Conservation (phyloP, 1,140 invertebrate genomes). For the Anoplolepis gracilipes region DNA sequence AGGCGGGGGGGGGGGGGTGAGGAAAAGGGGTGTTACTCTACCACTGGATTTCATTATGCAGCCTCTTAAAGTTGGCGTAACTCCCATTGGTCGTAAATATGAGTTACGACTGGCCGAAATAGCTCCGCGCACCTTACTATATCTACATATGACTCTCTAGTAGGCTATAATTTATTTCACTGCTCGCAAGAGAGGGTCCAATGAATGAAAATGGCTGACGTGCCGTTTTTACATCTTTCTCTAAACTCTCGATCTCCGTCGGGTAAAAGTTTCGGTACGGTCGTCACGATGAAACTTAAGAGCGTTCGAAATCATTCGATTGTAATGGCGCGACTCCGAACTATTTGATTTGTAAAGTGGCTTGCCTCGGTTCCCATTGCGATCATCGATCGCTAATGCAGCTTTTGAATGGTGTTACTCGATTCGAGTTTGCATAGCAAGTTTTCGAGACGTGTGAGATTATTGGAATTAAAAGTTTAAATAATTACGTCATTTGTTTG, state of each 20-base stretch:
- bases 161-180: slow-evolving; percentile 78
- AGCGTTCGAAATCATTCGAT: slow-evolving; percentile 18
- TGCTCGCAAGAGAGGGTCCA: slow-evolving; percentile 67
- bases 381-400: slow-evolving; percentile 20
- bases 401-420: slow-evolving; percentile 22
- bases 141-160: slow-evolving; percentile 69
- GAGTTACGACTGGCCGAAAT: slow-evolving; percentile 82
- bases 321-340: background rate
- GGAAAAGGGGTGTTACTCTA: slow-evolving; percentile 64
- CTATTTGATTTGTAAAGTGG: background rate
- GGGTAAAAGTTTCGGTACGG: slow-evolving; percentile 1
- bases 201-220: slow-evolving; percentile 78
- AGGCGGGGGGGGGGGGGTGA: slow-evolving; percentile 30
- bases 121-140: slow-evolving; percentile 74
- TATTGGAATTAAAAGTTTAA: slow-evolving; percentile 4
- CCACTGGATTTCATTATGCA: slow-evolving; percentile 82
- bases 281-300: background rate
- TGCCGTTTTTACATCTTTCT: slow-evolving; percentile 23
- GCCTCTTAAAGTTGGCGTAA: slow-evolving; percentile 84
- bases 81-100: slow-evolving; percentile 83
- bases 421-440: slow-evolving; percentile 27
- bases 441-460: background rate
- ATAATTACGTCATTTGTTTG: slow-evolving; percentile 59
- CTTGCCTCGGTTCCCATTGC: slow-evolving; percentile 14
- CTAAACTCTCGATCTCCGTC: background rate